phyloP scores from a whole-genome alignment of 2,113 vertebrate species.

The Sminthopsis crassicaudata region DNA sequence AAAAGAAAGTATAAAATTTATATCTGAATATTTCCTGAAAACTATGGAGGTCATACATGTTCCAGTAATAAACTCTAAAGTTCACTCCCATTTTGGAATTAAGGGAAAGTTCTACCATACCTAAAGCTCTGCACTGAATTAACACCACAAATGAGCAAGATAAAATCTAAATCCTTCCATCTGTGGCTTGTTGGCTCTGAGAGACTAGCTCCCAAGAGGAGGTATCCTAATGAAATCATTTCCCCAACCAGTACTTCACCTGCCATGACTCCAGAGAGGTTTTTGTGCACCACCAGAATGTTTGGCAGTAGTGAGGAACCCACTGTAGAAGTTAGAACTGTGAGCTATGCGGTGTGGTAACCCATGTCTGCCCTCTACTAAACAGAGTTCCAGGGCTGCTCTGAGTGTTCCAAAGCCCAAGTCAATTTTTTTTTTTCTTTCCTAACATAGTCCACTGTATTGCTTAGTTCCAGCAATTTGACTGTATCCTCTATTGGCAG shows the following conservation, averaged over 20 bases:
- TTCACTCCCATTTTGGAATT: constrained; percentile 17
- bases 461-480: neutral
- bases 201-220: neutral
- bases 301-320: constrained; percentile 29
- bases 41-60: constrained; percentile 49
- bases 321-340: neutral
- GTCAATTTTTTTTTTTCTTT: constrained; percentile 14
- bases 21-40: constrained; percentile 64
- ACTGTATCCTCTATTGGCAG: neutral
- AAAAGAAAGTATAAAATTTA: constrained; percentile 60
- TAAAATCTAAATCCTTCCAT: neutral
- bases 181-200: constrained; percentile 15
- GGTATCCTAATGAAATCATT: neutral
- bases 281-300: neutral
- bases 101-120: neutral
- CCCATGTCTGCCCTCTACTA: neutral
- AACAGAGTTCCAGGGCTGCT: neutral
- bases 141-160: neutral
- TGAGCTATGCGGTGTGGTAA: neutral
- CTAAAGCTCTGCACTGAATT: constrained; percentile 10
- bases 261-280: neutral
- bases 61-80: neutral
- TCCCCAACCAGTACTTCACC: neutral
- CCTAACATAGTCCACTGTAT: neutral
- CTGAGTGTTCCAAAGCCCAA: neutral